Evolutionary conservation across 2,113 vertebrate genomes (phyloP), one percentile per base, ranked within the genome.

Genomic region (Bubo scandiacus): DNA sequence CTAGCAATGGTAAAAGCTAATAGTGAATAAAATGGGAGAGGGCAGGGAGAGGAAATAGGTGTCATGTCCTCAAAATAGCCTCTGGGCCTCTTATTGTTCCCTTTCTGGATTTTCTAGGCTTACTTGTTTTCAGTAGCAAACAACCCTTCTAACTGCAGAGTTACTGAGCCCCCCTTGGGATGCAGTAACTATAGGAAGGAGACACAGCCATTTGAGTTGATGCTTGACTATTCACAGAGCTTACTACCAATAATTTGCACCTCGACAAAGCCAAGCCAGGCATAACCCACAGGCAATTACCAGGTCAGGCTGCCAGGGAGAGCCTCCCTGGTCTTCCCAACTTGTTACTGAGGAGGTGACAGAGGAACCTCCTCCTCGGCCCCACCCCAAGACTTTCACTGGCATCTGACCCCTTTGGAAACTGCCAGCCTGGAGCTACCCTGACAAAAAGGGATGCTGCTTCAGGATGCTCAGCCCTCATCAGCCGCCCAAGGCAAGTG

Each of bases 291-390:
- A 27, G 22, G 30, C 79, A 70, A 27, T 27, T 7, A 42, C 29
- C 72, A 36, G 20, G 27, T 52, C 65, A 55, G 40, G 26, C 49
- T 47, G 71, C 47, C 79, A 62, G n/a, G 21, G 67, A 58, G 65
- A 71, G 68, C 57, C 38, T 26, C 47, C 45, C 38, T 3, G 10
- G 7, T 42, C 38, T 27, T 43, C 55, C 57, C 47, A 25, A 11
- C 3, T 45, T 51, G 20, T 10, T 27, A 57, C 7, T 0, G 0
- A 26, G 38, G 6, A 55, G 34, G 40, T 10, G 29, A 61, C 42
- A 68, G 22, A 54, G 26, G 11, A 63, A 34, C 23, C 38, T 17
- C 27, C 8, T 10, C 20, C 63, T 38, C 6, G 0, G 10, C 15
- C 36, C 38, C 30, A 27, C 7, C 13, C 18, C 40, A 65, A 54